Evolutionary conservation across 2,888 invertebrate species (phyloP).

Genomic region (Microctonus aethiopoides): DNA sequence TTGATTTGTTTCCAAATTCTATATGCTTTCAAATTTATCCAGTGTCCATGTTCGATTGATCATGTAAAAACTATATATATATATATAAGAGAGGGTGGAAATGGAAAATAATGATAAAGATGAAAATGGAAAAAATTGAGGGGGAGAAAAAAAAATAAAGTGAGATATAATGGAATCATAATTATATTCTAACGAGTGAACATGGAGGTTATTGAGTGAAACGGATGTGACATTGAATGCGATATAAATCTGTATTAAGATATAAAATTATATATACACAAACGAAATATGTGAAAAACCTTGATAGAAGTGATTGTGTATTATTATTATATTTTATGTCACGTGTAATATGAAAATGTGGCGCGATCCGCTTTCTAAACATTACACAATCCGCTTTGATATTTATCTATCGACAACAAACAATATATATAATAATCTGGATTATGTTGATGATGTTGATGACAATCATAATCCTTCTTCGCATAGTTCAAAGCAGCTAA

Average conservation of each 20-base stretch:
- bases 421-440: slow-evolving; percentile 3
- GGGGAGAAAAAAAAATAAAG: background rate
- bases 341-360: slow-evolving; percentile 32
- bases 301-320: slow-evolving; percentile 30
- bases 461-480: background rate
- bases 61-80: too few species aligned
- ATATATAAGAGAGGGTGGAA: too few species aligned
- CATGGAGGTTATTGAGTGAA: background rate
- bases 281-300: background rate
- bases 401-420: slow-evolving; percentile 14
- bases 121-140: background rate
- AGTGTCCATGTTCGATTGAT: background rate
- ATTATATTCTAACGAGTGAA: background rate
- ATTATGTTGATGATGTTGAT: background rate
- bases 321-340: slow-evolving; percentile 25
- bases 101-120: too few species aligned
- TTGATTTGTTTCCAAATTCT: background rate
- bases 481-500: background rate
- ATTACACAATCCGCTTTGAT: slow-evolving; percentile 44
- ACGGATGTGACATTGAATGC: background rate
- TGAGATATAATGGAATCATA: background rate
- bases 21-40: background rate
- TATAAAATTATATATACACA: background rate
- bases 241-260: background rate
- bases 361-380: slow-evolving; percentile 54